Conservation (phyloP, 1,140 invertebrate species). For the Cyphomyrmex costatus region DNA sequence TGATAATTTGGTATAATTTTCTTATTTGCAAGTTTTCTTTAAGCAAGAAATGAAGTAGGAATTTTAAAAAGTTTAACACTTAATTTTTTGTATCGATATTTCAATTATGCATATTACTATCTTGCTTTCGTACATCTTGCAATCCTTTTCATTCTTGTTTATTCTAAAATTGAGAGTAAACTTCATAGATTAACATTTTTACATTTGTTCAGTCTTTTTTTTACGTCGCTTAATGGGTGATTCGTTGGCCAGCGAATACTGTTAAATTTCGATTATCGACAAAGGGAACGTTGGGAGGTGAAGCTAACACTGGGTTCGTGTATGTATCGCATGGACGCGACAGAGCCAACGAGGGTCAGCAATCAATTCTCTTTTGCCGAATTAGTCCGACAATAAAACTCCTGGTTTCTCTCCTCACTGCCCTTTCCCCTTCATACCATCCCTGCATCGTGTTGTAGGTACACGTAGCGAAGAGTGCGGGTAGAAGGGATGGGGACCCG, state of each 20-base stretch:
- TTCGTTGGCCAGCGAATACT: slow-evolving; percentile 57
- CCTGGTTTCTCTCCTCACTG: slow-evolving; percentile 3
- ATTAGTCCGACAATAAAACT: slow-evolving; percentile 76
- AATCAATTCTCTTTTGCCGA: slow-evolving; percentile 83
- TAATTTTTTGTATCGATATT: not conserved
- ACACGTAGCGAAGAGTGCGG: slow-evolving; percentile 28
- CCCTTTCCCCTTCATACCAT: not conserved
- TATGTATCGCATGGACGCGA: slow-evolving; percentile 39
- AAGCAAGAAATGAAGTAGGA: not conserved
- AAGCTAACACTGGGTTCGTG: slow-evolving; percentile 23
- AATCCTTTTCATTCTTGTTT: slow-evolving; percentile 13
- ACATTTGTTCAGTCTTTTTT: slow-evolving; percentile 58
- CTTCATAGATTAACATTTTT: slow-evolving; percentile 5
- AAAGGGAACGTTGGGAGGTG: slow-evolving; percentile 28
- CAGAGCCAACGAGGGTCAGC: slow-evolving; percentile 64
- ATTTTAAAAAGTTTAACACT: slow-evolving; percentile 17
- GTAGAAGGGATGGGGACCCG: slow-evolving; percentile 23
- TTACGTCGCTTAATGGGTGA: slow-evolving; percentile 67
- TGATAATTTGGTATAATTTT: not conserved
- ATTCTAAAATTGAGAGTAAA: slow-evolving; percentile 6
- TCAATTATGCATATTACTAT: slow-evolving; percentile 1
- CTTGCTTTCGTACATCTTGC: not conserved
- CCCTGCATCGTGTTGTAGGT: not conserved
- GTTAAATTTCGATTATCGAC: slow-evolving; percentile 73
- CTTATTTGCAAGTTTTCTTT: not conserved